phyloP scores from a whole-genome alignment of 2,113 vertebrate species.

The Protomyctophum bolini region DNA sequence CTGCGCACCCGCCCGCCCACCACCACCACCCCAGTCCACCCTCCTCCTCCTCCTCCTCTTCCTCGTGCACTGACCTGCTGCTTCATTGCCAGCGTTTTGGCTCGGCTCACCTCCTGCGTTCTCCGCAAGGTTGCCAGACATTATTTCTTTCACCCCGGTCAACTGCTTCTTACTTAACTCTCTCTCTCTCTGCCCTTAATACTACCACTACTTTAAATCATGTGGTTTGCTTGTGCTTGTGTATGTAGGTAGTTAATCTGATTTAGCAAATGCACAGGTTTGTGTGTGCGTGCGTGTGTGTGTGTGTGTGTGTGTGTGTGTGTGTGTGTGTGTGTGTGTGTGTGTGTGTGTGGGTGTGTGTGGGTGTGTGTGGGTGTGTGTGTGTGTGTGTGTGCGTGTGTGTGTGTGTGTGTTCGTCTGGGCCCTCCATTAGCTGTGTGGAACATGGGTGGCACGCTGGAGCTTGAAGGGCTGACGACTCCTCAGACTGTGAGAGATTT shows the following conservation, averaged over 20 bases:
- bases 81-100: neutral
- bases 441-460: slow-evolving; percentile 4
- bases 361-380: too few species aligned
- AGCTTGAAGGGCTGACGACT: slow-evolving; percentile 20
- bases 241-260: neutral
- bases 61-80: slow-evolving; percentile 28
- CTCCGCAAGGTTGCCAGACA: too few species aligned
- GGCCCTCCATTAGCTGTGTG: neutral
- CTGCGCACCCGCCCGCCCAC: too few species aligned
- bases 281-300: neutral
- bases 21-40: neutral
- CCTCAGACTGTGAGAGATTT: slow-evolving; percentile 44
- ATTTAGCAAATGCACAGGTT: slow-evolving; percentile 1
- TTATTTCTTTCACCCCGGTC: too few species aligned
- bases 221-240: neutral
- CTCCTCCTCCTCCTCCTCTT: neutral
- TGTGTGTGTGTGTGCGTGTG: too few species aligned
- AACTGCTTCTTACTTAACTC: neutral
- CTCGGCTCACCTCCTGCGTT: too few species aligned
- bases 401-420: neutral
- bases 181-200: neutral
- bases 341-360: too few species aligned
- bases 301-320: slow-evolving; percentile 12
- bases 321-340: too few species aligned
- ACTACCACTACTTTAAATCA: neutral